Base-by-base conservation (phyloP, 1,140 invertebrate genomes). In the Macrotrachela quadricornifera region DNA sequence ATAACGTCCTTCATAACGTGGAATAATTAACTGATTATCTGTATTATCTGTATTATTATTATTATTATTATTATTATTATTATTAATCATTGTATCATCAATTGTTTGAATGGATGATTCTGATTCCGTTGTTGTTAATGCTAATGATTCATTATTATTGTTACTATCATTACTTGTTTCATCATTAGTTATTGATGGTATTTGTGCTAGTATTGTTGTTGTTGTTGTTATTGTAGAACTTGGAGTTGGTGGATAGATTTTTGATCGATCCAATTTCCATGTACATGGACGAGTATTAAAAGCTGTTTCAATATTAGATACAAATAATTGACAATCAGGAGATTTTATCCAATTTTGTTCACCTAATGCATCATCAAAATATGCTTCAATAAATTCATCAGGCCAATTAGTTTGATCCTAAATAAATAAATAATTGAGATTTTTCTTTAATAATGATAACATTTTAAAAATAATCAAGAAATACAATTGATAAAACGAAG, bases 321-420 rank as follows among this genome's bases (percentile, higher is more conserved):
- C 82, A 71, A 92, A 84, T 37, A 78, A 78, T 64, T 83, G 81
- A 66, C 86, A 92, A 65, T 86, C 81, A 11, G 84, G 78, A 60
- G 81, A 79, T 64, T 94, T 88, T 10, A 92, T 82, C 86, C 88
- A 95, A 50, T 82, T 74, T 49, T 87, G 70, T 61, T 95, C 88
- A 48, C 83, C 83, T 0, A 88, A 66, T 6, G 86, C 83, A 73
- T 96, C 90, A 63, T 96, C 88, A 51, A 94, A 78, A 64, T 86
- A 95, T 0, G 85, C 74, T 62, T 73, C 73, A 8, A 76, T 65
- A 69, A 75, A 75, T 46, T 64, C 60, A 59, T 74, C 72, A 36
- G 73, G 74, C 75, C 74, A 76, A 30, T 30, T 30, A 8, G 8
- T 30, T 30, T 30, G 21, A 30, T 30, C 21, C 21, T 30, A 30